Percentiles rank a stretch among this genome's conserved stretches.
Conservation (phyloP, 2,113 vertebrate genomes). For the Probosciger aterrimus region DNA sequence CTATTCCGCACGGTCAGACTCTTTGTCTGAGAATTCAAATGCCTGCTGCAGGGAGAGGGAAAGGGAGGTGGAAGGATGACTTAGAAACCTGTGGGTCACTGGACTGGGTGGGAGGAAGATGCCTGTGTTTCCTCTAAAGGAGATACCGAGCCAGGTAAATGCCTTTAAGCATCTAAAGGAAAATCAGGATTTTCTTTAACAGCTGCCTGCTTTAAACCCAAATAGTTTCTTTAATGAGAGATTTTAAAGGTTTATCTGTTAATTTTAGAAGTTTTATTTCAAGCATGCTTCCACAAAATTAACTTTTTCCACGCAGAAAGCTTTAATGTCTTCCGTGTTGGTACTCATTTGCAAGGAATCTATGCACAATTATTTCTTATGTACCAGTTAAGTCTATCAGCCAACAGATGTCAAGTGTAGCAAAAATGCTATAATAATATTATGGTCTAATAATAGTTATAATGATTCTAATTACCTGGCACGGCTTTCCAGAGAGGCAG, state of each 20-base stretch:
- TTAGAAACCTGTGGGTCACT: not conserved
- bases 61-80: not conserved
- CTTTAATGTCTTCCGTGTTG: not conserved
- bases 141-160: not conserved
- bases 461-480: conserved; percentile 71
- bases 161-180: not conserved
- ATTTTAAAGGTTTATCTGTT: conserved; percentile 32
- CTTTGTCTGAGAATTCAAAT: not conserved
- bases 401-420: conserved; percentile 74
- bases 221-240: not conserved
- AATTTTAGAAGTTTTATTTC: conserved; percentile 52
- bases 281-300: not conserved
- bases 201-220: not conserved
- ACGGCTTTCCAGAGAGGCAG: conserved; percentile 60
- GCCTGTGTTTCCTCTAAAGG: not conserved
- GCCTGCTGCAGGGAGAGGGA: not conserved
- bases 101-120: not conserved
- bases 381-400: conserved; percentile 69
- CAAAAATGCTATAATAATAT: conserved; percentile 72
- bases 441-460: conserved; percentile 74
- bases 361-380: conserved; percentile 69
- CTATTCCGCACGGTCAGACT: not conserved
- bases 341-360: conserved; percentile 44
- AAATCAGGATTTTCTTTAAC: not conserved
- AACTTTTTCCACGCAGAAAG: not conserved